Evolutionary conservation across 2,797 vertebrate genomes (phyloP), one percentile per base, ranked within the genome.

Genomic region (Cercopithecus hamlyni): DNA sequence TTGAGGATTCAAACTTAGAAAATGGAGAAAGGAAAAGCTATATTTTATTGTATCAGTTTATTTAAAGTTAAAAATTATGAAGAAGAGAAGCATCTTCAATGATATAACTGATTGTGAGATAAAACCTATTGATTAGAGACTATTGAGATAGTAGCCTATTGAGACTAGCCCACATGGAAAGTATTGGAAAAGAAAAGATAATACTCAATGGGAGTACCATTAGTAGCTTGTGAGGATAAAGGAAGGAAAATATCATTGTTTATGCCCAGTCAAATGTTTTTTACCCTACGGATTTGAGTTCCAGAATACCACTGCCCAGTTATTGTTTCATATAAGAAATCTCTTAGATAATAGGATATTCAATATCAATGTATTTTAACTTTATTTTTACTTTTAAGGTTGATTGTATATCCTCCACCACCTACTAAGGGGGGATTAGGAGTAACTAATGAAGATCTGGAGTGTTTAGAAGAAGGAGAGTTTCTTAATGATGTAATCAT

Each of bases 401-500:
- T 99, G 98, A 99, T 99, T 97, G 99, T 99, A 98, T 99, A 99
- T 97, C 99, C 99, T 11, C 98, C 99, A 7, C 98, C 99, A 52
- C 99, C 99, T 86, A 99, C 98, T 76, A 99, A 99, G 98, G 99
- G 99, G 81, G 99, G 99, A 12, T 99, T 99, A 97, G 99, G 99
- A 26, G 99, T 99, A 92, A 99, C 99, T 14, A 99, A 98, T 96
- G 99, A 99, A 98, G 99, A 99, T 97, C 97, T 99, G 73, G 99
- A 99, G 55, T 99, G 99, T 97, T 98, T 99, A 97, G 99, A 99
- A 57, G 98, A 98, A 36, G 99, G 99, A 48, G 98, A 99, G 85
- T 99, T 99, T 98, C 99, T 99, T 92, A 99, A 99, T 89, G 99
- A 99, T 95, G 99, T 99, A 94, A 99, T 99, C 97, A 99, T 99